Conservation (phyloP, 2,113 vertebrate genomes). For the Prinia subflava region DNA sequence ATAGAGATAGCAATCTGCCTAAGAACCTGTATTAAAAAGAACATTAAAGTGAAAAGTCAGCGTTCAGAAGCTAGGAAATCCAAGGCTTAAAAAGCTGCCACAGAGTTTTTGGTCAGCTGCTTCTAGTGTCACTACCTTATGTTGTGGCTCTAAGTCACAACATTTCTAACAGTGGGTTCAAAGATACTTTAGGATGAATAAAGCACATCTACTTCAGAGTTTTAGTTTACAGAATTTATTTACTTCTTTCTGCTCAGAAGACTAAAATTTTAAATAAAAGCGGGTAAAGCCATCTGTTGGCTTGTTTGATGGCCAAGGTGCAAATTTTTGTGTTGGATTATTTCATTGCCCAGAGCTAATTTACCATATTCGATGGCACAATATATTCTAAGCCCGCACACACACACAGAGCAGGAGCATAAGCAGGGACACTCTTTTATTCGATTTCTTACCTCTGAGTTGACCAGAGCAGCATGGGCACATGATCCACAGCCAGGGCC, state of each 20-base stretch:
- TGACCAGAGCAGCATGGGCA: constrained; percentile 69
- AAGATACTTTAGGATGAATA: background rate
- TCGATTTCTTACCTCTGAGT: constrained; percentile 54
- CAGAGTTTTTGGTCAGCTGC: background rate
- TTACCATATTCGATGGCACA: background rate
- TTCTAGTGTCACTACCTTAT: background rate
- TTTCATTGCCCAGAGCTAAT: background rate
- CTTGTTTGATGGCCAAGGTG: background rate
- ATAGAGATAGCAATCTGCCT: background rate
- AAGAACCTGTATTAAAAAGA: background rate
- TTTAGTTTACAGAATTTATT: background rate
- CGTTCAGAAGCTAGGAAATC: background rate
- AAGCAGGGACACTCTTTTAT: background rate
- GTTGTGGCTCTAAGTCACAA: background rate
- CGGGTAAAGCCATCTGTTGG: background rate
- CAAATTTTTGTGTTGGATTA: background rate
- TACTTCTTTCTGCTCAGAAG: background rate
- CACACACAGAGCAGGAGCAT: rapidly evolving
- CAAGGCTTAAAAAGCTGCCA: background rate
- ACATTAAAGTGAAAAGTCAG: background rate
- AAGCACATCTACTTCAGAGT: background rate
- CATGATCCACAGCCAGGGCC: background rate
- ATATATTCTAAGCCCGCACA: background rate
- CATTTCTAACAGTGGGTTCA: background rate
- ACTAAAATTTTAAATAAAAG: background rate